A percentile compares a stretch with the other conserved stretches of the same genome.
Conservation (phyloP, 2,797 vertebrate genomes). For the Euthynnus affinis region DNA sequence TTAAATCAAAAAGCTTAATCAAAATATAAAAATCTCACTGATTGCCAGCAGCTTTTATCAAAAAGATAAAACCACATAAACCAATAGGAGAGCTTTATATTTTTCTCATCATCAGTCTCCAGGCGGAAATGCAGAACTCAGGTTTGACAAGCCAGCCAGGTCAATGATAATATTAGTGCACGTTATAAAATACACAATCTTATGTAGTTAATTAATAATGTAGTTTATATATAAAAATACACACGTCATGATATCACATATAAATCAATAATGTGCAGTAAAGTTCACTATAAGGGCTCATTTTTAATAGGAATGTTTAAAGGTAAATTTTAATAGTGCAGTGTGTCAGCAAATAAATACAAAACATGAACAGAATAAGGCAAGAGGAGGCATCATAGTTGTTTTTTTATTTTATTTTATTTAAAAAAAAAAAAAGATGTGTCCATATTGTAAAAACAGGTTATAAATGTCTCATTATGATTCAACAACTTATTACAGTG, state of each 20-base stretch:
- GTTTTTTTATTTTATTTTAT: background rate
- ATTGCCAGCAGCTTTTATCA: background rate
- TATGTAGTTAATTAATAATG: background rate
- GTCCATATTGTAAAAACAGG: background rate
- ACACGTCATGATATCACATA: background rate
- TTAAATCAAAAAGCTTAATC: background rate
- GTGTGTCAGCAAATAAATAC: background rate
- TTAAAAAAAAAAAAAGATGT: background rate
- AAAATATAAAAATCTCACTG: background rate
- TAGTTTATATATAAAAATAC: too few relatives aligned
- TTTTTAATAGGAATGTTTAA: background rate
- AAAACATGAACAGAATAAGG: background rate
- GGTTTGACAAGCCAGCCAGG: slow-evolving; percentile 16
- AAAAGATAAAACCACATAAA: background rate
- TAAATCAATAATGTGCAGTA: background rate
- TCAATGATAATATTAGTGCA: accelerated
- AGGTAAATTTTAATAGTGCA: background rate
- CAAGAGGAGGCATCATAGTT: background rate
- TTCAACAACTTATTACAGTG: background rate
- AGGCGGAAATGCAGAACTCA: slow-evolving; percentile 27
- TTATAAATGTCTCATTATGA: background rate
- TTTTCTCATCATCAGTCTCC: slow-evolving; percentile 61
- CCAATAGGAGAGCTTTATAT: slow-evolving; percentile 57
- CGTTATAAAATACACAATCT: background rate
- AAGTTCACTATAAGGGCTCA: background rate